Percentiles rank a stretch among this genome's conserved stretches.
Conservation (phyloP, 2,888 invertebrate species). For the Synanthedon myopaeformis region DNA sequence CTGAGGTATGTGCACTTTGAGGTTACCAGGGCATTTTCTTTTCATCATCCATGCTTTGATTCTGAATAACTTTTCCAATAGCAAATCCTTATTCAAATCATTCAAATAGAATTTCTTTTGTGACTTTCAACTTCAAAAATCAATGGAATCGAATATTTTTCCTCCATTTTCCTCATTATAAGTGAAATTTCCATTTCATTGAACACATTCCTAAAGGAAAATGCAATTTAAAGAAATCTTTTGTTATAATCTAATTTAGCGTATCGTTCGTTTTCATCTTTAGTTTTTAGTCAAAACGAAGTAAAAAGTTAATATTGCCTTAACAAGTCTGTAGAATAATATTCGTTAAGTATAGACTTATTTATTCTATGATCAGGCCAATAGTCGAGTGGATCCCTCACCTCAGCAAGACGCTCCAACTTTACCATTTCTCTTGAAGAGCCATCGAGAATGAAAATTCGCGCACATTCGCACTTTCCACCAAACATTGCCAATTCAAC, state of each 20-base stretch:
- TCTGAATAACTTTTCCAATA: constrained; percentile 13
- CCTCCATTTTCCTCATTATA: constrained; percentile 23
- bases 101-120: constrained; percentile 16
- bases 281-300: no score
- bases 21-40: no score
- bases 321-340: neutral
- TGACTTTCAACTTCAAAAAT: constrained; percentile 14
- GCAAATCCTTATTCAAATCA: constrained; percentile 6
- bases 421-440: constrained; percentile 20
- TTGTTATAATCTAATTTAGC: neutral
- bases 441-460: constrained; percentile 15
- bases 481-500: constrained; percentile 10
- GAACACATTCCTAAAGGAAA: constrained; percentile 25
- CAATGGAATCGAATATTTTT: constrained; percentile 12
- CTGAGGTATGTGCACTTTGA: no score
- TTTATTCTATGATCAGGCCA: neutral
- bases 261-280: neutral
- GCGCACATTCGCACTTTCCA: constrained; percentile 14
- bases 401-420: constrained; percentile 10
- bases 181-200: constrained; percentile 31
- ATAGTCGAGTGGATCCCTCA: neutral
- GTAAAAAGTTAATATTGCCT: no score
- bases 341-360: neutral
- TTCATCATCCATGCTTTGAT: no score
- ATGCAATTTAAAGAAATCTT: constrained; percentile 18